These are phyloP conservation scores for Telmatochromis sp. DNA, from an alignment of 2,113 vertebrate genomes.

Conservation along the genomic window DNA sequence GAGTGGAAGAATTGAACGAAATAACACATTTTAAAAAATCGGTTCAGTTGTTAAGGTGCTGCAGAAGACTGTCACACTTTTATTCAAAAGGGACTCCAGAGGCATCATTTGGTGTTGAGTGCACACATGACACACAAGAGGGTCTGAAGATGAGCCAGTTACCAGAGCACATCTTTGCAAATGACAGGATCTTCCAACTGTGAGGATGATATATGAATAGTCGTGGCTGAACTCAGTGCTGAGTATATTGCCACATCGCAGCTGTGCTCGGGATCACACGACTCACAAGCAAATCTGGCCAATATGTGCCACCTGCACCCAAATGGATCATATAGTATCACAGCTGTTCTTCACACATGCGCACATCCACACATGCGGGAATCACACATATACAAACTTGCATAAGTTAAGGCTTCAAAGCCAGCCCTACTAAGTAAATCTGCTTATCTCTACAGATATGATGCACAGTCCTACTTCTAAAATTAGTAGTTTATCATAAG, in stretches of 20 bases:
- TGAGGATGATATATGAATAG: conserved; percentile 26
- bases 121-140: background rate
- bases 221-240: background rate
- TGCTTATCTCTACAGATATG: background rate
- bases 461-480: background rate
- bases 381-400: background rate
- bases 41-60: background rate
- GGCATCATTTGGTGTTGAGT: background rate
- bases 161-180: conserved; percentile 11
- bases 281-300: background rate
- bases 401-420: conserved; percentile 7
- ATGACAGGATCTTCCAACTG: conserved; percentile 19
- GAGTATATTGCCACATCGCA: background rate
- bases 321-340: background rate
- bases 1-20: background rate
- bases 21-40: background rate
- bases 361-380: background rate
- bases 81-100: background rate
- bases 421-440: background rate
- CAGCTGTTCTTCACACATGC: background rate
- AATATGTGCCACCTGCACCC: conserved; percentile 8
- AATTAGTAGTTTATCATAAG: background rate
- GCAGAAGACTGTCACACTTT: background rate
- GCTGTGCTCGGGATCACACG: background rate
- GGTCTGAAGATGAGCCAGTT: conserved; percentile 28